Percentiles rank a stretch among this genome's conserved stretches.
Evolutionary conservation across 1,140 invertebrate species (phyloP).

Genomic region (Pseudoatta argentina): DNA sequence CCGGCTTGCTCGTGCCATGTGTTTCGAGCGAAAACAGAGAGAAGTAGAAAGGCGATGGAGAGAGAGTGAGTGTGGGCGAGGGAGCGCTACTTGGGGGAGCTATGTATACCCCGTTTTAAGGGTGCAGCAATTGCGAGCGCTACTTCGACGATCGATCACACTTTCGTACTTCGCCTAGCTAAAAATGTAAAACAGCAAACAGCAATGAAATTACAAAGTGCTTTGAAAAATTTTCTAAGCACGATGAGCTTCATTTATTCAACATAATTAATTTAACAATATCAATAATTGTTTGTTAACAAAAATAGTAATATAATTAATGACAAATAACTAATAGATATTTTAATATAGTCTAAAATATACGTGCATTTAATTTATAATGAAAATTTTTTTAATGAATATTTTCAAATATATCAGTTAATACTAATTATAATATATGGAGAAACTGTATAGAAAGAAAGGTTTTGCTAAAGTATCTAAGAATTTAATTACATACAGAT

Average conservation of each 20-base stretch:
- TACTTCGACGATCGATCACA: conserved; percentile 57
- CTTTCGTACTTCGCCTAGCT: conserved; percentile 17
- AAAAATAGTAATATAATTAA: background rate
- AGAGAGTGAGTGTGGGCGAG: conserved; percentile 47
- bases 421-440: too few species aligned
- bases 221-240: background rate
- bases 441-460: too few species aligned
- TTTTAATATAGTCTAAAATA: too few species aligned
- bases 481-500: too few species aligned
- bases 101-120: conserved; percentile 38
- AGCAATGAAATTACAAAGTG: background rate
- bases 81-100: conserved; percentile 45
- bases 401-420: too few species aligned
- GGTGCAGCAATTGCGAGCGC: conserved; percentile 58
- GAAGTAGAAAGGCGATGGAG: conserved; percentile 31
- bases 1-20: conserved; percentile 54
- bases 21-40: conserved; percentile 55
- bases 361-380: too few species aligned
- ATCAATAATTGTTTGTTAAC: background rate
- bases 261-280: background rate
- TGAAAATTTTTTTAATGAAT: too few species aligned
- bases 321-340: too few species aligned
- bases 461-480: too few species aligned
- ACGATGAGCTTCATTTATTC: background rate
- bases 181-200: conserved; percentile 30